A percentile compares a stretch with the other conserved stretches of the same genome.
Evolutionary conservation across 2,888 invertebrate species (phyloP).

Genomic region (Patella pellucida): DNA sequence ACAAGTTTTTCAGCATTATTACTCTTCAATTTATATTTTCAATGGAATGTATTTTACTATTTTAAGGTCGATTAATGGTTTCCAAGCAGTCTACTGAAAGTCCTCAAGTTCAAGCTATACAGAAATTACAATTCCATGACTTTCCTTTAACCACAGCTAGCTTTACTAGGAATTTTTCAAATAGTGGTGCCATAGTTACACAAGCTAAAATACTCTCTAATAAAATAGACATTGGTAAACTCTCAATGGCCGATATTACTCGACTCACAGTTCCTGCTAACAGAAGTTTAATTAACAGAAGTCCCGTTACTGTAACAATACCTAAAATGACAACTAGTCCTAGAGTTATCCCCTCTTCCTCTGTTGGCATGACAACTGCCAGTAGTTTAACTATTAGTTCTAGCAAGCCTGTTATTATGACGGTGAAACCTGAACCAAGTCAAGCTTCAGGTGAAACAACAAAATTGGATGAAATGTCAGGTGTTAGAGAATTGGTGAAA

Average conservation of each 20-base stretch:
- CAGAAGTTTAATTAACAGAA: slow-evolving; percentile 1
- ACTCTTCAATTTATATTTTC: no score
- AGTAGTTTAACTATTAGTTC: background rate
- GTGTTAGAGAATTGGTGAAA: background rate
- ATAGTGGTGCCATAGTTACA: slow-evolving; percentile 41
- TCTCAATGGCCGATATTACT: background rate
- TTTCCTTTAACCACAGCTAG: slow-evolving; percentile 58
- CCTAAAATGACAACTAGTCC: slow-evolving; percentile 11
- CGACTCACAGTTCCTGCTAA: background rate
- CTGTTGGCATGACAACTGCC: background rate
- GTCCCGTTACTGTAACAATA: background rate
- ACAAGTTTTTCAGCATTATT: no score
- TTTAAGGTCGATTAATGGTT: no score
- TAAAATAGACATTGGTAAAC: slow-evolving; percentile 26
- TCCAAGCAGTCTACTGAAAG: no score
- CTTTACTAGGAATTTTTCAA: slow-evolving; percentile 36
- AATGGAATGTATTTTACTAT: no score
- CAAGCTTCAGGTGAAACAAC: slow-evolving; percentile 11
- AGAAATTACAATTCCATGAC: slow-evolving; percentile 63
- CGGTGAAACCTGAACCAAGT: background rate
- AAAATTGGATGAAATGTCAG: slow-evolving; percentile 10
- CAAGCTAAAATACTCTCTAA: slow-evolving; percentile 50
- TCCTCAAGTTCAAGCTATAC: slow-evolving; percentile 51
- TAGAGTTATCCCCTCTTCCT: background rate
- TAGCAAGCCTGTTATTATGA: background rate